Evolutionary conservation across 2,888 invertebrate genomes (phyloP).

Genomic region (Coleophora flavipennella): DNA sequence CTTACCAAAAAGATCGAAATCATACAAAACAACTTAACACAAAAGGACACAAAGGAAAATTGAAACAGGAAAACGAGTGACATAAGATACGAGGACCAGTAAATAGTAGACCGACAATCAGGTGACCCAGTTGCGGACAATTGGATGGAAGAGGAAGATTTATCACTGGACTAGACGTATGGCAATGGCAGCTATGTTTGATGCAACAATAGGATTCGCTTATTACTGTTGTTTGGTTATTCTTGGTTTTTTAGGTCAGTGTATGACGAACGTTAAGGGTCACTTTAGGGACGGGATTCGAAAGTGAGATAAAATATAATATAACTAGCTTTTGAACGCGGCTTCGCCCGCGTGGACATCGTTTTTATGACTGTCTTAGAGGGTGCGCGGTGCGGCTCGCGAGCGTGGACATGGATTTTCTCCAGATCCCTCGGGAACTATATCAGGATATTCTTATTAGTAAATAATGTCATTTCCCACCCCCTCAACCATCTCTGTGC

Average conservation of each 20-base stretch:
- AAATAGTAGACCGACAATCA: slow-evolving; percentile 58
- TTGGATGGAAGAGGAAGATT: slow-evolving; percentile 52
- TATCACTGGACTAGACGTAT: slow-evolving; percentile 35
- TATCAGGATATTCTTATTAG: too few relatives aligned
- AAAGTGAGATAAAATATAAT: too few relatives aligned
- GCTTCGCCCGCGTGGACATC: too few relatives aligned
- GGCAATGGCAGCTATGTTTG: slow-evolving; percentile 27
- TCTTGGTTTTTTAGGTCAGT: neutral
- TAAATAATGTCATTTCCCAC: too few relatives aligned
- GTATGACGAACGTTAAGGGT: too few relatives aligned
- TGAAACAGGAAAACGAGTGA: slow-evolving; percentile 55
- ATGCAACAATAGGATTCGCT: slow-evolving; percentile 24
- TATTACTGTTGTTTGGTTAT: slow-evolving; percentile 11
- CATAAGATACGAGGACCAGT: slow-evolving; percentile 35
- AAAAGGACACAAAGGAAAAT: slow-evolving; percentile 56
- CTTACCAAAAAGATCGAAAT: slow-evolving; percentile 23
- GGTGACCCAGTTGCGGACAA: slow-evolving; percentile 63
- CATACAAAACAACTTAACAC: slow-evolving; percentile 49
- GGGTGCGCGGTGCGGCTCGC: too few relatives aligned
- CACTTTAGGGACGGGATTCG: too few relatives aligned
- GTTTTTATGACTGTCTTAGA: too few relatives aligned
- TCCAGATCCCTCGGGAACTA: too few relatives aligned
- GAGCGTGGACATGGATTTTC: too few relatives aligned
- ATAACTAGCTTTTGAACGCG: too few relatives aligned
- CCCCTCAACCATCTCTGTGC: too few relatives aligned